These are phyloP conservation scores for Vesta saturnalis DNA, from an alignment of 2,888 invertebrate genomes.

Conservation along the genomic window DNA sequence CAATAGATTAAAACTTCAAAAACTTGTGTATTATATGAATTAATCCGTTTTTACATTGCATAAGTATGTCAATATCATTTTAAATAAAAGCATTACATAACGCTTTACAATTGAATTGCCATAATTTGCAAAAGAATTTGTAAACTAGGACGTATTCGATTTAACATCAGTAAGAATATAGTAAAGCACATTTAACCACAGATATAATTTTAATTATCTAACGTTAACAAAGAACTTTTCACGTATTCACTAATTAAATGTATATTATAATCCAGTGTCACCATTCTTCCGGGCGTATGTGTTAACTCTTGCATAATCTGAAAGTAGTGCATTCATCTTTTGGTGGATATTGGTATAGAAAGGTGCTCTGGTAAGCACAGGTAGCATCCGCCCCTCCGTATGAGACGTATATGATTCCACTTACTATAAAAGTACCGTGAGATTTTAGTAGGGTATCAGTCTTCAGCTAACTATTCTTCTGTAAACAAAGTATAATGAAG, in stretches of 20 bases:
- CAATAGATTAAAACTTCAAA: not conserved
- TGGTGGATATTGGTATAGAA: conserved; percentile 49
- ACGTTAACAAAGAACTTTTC: not conserved
- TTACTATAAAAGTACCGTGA: conserved; percentile 52
- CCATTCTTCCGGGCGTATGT: conserved; percentile 37
- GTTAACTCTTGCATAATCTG: conserved; percentile 48
- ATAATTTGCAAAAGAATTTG: conserved; percentile 6
- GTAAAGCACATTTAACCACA: not conserved
- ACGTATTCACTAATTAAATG: not conserved
- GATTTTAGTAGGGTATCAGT: conserved; percentile 50
- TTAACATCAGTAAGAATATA: not conserved
- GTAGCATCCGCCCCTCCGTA: conserved; percentile 52
- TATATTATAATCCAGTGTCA: conserved; percentile 15
- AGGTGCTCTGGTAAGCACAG: conserved; percentile 44
- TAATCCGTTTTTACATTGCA: not conserved
- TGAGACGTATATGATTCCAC: conserved; percentile 42
- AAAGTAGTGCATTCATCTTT: conserved; percentile 54
- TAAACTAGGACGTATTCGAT: conserved; percentile 8
- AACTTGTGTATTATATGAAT: not conserved
- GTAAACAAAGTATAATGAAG: conserved; percentile 53
- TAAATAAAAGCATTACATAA: not conserved
- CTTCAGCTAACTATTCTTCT: conserved; percentile 51
- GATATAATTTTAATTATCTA: not conserved
- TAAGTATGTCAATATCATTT: conserved; percentile 14
- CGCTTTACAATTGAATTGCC: conserved; percentile 7